phyloP scores from a whole-genome alignment of 2,888 invertebrate genomes.

The Iselma pallidipennis region DNA sequence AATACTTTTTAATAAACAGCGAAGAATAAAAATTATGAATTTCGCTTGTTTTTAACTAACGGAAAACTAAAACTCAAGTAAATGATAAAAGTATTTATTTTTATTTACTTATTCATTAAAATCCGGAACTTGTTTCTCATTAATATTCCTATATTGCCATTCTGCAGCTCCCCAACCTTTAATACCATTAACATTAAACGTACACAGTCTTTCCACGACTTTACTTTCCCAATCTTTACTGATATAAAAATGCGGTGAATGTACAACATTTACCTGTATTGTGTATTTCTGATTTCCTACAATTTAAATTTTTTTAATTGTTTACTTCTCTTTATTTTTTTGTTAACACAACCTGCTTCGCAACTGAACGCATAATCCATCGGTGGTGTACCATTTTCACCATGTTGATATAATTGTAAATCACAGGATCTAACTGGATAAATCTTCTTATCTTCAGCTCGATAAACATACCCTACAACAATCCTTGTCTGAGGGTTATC shows the following conservation, averaged over 20 bases:
- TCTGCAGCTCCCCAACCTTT: conserved; percentile 69
- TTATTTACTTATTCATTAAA: not conserved
- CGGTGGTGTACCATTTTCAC: conserved; percentile 63
- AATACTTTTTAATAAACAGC: no score
- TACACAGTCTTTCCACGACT: conserved; percentile 64
- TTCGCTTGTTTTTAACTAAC: no score
- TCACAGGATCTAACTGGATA: conserved; percentile 57
- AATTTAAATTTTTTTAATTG: conserved; percentile 9
- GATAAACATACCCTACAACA: conserved; percentile 64
- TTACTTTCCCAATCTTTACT: conserved; percentile 64
- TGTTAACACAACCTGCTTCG: conserved; percentile 57
- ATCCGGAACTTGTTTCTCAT: conserved; percentile 33
- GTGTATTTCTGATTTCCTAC: conserved; percentile 59
- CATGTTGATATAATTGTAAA: conserved; percentile 64
- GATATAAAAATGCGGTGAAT: conserved; percentile 62
- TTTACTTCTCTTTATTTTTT: not conserved
- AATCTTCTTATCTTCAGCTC: conserved; percentile 52
- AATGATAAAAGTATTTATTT: no score
- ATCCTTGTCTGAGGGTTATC: no score
- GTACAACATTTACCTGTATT: conserved; percentile 60
- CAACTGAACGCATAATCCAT: conserved; percentile 66
- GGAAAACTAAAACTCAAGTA: no score
- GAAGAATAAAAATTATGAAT: no score
- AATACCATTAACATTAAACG: conserved; percentile 63
- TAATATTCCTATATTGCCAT: conserved; percentile 65